phyloP scores from a whole-genome alignment of 2,797 vertebrate genomes.

The Gorsachius magnificus region DNA sequence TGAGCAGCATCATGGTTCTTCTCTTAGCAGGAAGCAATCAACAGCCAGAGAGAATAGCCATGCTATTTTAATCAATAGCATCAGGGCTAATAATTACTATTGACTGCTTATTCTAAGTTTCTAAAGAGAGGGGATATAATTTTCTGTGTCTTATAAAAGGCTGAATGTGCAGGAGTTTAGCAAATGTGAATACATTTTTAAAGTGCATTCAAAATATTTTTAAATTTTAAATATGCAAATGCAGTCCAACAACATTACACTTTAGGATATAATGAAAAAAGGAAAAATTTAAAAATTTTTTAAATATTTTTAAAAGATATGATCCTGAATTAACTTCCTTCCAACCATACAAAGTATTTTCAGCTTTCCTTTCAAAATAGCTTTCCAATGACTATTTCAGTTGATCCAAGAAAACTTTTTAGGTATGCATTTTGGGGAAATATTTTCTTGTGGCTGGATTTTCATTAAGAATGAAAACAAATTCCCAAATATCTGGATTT shows the following conservation, averaged over 20 bases:
- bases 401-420: not conserved
- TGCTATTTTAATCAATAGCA: not conserved
- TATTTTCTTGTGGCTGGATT: not conserved
- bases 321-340: not conserved
- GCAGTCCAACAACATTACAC: not conserved
- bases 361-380: not conserved
- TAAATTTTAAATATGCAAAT: not conserved
- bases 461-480: not conserved
- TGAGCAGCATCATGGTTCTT: rapidly evolving
- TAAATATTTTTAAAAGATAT: no score
- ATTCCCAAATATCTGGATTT: not conserved
- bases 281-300: no score
- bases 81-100: not conserved
- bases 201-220: not conserved
- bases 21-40: not conserved
- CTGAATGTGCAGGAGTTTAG: not conserved
- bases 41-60: not conserved
- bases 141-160: not conserved
- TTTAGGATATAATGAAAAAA: not conserved
- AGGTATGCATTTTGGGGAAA: not conserved
- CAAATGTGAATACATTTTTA: not conserved
- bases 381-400: not conserved
- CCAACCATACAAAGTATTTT: not conserved
- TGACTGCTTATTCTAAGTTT: not conserved
- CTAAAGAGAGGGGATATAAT: not conserved